phyloP scores from a whole-genome alignment of 2,888 invertebrate species.

The Agriopis marginaria region DNA sequence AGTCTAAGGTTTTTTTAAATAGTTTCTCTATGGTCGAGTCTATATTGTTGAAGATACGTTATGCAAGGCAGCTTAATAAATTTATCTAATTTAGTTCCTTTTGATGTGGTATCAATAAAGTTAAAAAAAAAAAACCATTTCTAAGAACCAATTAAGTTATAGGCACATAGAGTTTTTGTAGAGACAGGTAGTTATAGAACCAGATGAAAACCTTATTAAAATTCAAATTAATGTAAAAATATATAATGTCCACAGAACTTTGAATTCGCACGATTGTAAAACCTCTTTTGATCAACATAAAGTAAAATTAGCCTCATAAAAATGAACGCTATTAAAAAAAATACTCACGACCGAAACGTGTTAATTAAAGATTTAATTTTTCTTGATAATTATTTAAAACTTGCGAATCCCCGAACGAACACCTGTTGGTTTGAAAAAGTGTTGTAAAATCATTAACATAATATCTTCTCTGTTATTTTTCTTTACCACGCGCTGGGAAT shows the following conservation, averaged over 20 bases:
- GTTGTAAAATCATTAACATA: constrained; percentile 41
- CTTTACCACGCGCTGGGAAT: constrained; percentile 43
- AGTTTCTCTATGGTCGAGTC: no score
- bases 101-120: constrained; percentile 3
- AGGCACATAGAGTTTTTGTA: not conserved
- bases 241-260: constrained; percentile 38
- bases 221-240: constrained; percentile 60
- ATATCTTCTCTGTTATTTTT: constrained; percentile 34
- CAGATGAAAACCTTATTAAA: constrained; percentile 22
- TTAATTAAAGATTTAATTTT: constrained; percentile 48
- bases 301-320: constrained; percentile 37
- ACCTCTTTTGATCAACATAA: constrained; percentile 45
- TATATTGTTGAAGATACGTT: no score
- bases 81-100: not conserved
- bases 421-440: constrained; percentile 43
- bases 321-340: constrained; percentile 44
- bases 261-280: constrained; percentile 41
- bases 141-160: constrained; percentile 17
- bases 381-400: constrained; percentile 37
- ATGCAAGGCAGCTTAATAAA: no score
- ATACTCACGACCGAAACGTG: constrained; percentile 39
- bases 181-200: constrained; percentile 2
- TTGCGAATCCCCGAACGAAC: constrained; percentile 39
- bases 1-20: no score
- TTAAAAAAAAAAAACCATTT: constrained; percentile 17